Evolutionary conservation across 2,888 invertebrate genomes (phyloP), one percentile per base, ranked within the genome.

Genomic region (Hofmannophila pseudospretella): DNA sequence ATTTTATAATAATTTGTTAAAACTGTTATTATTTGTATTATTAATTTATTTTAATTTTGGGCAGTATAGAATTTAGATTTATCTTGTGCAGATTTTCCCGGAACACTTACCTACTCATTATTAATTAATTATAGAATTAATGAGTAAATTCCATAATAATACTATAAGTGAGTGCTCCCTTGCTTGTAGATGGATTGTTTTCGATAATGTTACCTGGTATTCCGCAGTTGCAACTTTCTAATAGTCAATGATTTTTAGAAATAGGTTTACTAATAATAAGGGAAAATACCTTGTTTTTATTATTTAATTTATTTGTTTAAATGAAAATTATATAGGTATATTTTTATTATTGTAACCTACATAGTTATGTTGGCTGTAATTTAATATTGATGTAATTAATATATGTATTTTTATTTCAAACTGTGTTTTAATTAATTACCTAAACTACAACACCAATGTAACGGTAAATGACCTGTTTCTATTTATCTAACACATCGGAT

Each of bases 321-420:
- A 78, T 77, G 69, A 67, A 82, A 84, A 81, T 80, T 80, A 79
- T 79, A 84, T 82, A 85, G 82, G 85, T 81, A 86, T 86, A 86
- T 86, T 86, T 78, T 85, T 85, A 85, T 84, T 82, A 86, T 81
- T 80, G 79, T 82, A 80, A 84, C 82, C 84, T 86, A 81, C 77
- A 78, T 79, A 82, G 79, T 86, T 85, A 82, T 78, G 85, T 85
- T 84, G 85, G 86, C 84, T 85, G 81, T 84, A 84, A 81, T 84
- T 86, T 82, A 86, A 87, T 80, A 86, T 86, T 80, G 79, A 86
- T 85, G 85, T 87, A 82, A 85, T 82, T 85, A 87, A 87, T 87
- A 87, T 86, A 87, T 87, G 87, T 88, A 87, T 87, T 88, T 87
- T 88, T 87, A 87, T 88, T 88, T 87, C 84, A 69, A 60, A 47